Evolutionary conservation across 2,797 vertebrate species (phyloP).

Genomic region (Dallia pectoralis): DNA sequence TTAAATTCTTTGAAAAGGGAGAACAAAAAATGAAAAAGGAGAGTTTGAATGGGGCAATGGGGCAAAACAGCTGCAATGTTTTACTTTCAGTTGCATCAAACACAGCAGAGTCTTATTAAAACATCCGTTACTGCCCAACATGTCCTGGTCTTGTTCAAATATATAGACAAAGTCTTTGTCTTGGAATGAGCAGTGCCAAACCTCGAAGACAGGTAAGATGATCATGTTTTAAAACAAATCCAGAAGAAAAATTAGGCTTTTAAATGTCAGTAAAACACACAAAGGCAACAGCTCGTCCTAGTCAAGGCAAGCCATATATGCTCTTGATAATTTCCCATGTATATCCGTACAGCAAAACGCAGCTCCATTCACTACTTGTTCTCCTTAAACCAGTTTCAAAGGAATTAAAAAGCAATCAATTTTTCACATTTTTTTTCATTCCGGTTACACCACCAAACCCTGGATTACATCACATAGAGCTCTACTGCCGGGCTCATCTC

Average conservation of each 20-base stretch:
- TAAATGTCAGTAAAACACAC: conserved; percentile 23
- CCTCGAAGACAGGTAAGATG: not conserved
- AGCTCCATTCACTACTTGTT: not conserved
- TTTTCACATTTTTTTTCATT: conserved; percentile 4
- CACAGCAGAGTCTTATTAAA: conserved; percentile 37
- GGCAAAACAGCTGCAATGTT: conserved; percentile 74
- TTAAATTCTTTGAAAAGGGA: conserved; percentile 74
- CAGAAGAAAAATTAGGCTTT: conserved; percentile 4
- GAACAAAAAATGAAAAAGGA: conserved; percentile 26
- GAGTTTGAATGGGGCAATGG: conserved; percentile 9
- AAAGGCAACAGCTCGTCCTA: conserved; percentile 13
- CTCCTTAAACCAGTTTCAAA: conserved; percentile 7
- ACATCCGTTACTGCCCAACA: conserved; percentile 39
- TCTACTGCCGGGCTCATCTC: not conserved
- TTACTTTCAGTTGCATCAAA: conserved; percentile 68
- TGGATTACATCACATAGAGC: conserved; percentile 27
- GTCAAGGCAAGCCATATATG: conserved; percentile 21
- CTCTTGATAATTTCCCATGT: conserved; percentile 2
- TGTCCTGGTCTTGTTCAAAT: conserved; percentile 39
- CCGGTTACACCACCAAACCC: conserved; percentile 32
- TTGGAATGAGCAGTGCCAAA: conserved; percentile 21
- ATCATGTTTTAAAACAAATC: not conserved
- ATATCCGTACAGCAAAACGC: not conserved
- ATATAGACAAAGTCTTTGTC: not conserved
- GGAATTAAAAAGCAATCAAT: not conserved